Evolutionary conservation across 2,113 vertebrate genomes (phyloP).

Genomic region (Microcebus jonahi): DNA sequence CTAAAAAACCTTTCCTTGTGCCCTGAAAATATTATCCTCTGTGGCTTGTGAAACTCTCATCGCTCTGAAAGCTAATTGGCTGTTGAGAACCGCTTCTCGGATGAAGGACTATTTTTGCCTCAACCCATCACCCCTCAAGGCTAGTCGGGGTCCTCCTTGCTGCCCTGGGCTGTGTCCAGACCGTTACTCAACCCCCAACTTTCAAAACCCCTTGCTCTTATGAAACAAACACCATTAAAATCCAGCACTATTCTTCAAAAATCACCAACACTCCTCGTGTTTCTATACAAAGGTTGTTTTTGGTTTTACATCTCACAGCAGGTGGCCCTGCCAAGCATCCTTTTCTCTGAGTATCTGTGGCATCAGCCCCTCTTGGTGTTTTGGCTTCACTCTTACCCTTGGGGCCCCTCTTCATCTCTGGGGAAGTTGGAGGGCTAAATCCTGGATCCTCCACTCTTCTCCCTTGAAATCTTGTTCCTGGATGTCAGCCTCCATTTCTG

Average conservation of each 20-base stretch:
- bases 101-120: neutral
- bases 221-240: neutral
- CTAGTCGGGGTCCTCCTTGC: neutral
- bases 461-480: neutral
- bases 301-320: neutral
- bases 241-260: too few species aligned
- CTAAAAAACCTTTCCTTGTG: neutral
- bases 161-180: neutral
- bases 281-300: rapidly evolving
- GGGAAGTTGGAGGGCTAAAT: neutral
- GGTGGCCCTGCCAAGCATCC: neutral
- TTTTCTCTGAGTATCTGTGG: neutral
- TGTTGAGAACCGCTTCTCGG: neutral
- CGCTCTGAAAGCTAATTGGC: neutral
- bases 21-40: too few species aligned
- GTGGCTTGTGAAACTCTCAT: neutral
- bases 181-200: too few species aligned
- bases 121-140: neutral
- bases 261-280: neutral
- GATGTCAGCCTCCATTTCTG: neutral
- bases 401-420: neutral
- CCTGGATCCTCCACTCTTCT: neutral
- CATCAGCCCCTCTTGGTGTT: neutral
- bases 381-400: neutral
- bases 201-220: rapidly evolving